Percentiles rank a stretch among this genome's conserved stretches.
Conservation (phyloP, 2,113 vertebrate genomes). For the Petrocephalus microphthalmus region DNA sequence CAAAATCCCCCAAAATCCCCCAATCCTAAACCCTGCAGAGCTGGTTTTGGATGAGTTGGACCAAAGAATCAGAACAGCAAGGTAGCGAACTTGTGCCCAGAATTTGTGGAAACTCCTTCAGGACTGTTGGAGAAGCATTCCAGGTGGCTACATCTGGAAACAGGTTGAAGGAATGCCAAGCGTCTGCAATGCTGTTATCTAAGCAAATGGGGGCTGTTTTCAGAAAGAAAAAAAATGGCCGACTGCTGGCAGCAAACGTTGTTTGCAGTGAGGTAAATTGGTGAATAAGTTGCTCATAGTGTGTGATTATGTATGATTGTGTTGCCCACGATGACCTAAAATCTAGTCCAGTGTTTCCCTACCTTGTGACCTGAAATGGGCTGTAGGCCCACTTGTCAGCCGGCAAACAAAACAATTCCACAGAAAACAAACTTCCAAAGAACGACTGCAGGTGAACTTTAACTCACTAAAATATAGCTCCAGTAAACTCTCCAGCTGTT, state of each 20-base stretch:
- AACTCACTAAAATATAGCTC: background rate
- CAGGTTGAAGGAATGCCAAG: background rate
- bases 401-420: no score
- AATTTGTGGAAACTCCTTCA: background rate
- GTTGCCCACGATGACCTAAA: no score
- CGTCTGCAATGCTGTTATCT: background rate
- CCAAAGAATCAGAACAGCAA: background rate
- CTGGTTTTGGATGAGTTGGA: background rate
- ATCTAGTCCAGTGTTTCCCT: no score
- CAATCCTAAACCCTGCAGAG: background rate
- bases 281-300: no score
- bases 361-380: no score
- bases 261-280: background rate
- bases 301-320: no score
- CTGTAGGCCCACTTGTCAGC: background rate
- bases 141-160: background rate
- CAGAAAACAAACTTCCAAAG: background rate
- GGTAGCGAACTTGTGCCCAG: background rate
- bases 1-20: background rate
- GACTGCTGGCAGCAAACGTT: no score
- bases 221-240: no score
- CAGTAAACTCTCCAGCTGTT: background rate
- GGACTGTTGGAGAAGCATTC: background rate
- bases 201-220: background rate
- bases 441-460: background rate